Conservation (phyloP, 1,140 invertebrate genomes). For the Brachionus koreanus region DNA sequence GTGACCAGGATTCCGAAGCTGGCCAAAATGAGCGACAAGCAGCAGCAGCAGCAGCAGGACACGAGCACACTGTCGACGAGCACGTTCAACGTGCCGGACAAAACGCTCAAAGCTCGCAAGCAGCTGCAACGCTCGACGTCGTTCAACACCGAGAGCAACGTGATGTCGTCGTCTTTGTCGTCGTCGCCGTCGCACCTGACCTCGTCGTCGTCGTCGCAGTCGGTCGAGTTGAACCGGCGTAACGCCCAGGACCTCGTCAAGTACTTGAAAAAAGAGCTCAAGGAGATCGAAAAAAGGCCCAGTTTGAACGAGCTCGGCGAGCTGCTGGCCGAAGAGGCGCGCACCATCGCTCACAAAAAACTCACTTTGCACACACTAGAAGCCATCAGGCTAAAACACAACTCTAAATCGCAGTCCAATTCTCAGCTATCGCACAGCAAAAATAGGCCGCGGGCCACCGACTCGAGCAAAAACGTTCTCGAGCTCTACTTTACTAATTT, state of each 20-base stretch:
- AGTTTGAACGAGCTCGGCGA: not conserved
- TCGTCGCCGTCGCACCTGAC: not conserved
- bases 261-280: not conserved
- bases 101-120: not conserved
- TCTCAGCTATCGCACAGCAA: slow-evolving; percentile 14
- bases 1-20: not conserved
- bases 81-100: not conserved
- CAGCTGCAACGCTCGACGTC: not conserved
- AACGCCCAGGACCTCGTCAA: not conserved
- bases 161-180: no score
- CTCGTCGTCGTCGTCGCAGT: not conserved
- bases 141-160: slow-evolving; percentile 2
- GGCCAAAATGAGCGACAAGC: not conserved
- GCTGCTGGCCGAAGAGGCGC: not conserved
- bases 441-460: not conserved
- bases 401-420: slow-evolving; percentile 8
- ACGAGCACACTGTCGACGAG: not conserved
- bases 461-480: not conserved
- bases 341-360: not conserved
- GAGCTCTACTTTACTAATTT: not conserved
- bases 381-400: not conserved
- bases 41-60: no score
- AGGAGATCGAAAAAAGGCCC: not conserved
- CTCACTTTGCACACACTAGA: not conserved
- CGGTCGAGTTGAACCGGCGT: not conserved